Base-by-base conservation (phyloP, 2,113 vertebrate genomes). In the Gasterosteus nipponicus region DNA sequence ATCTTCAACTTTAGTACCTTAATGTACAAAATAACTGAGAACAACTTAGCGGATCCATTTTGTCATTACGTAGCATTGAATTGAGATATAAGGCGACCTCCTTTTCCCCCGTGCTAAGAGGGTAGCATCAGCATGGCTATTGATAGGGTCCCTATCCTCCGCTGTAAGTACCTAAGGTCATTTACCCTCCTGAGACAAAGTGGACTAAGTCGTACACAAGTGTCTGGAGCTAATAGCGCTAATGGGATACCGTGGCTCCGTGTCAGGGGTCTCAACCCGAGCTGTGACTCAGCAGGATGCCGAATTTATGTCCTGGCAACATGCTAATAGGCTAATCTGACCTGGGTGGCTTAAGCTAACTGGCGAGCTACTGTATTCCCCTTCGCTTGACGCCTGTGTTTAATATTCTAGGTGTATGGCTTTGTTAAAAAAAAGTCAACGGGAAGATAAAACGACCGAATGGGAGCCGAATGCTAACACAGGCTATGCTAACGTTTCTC, bases 171-270 rank as follows among this genome's bases (percentile, higher is more conserved):
- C 80, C 61, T 58, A 74, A 61, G 69, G 73, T 80, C 62, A 70
- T 83, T 82, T 42, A 83, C 81, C 78, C 80, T 86, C 91, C 89
- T 91, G 89, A 93, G 90, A 90, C 54, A 39, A 82, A 76, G 63
- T 67, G 78, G 89, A 86, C 88, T 81, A 83, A 82, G 72, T 42
- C 70, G 78, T 70, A 87, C 80, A 69, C 54, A 69, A 77, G 61
- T 80, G 83, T 75, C 64, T 73, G 65, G 65, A 76, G 77, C 78
- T 90, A 86, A 85, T 59, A 84, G 66, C 78, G 14, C 75, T 93
- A 87, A 90, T 89, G 85, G 81, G 88, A 92, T 91, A 86, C 80
- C 75, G 69, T 78, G 68, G 86, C 78, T 86, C 69, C 75, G 61
- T 83, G 49, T 83, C 69, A 78, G 82, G 86, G 83, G 68, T 88